A percentile compares a stretch with the other conserved stretches of the same genome.
phyloP scores from a whole-genome alignment of 1,140 invertebrate species.

The Caenorhabditis brenneri region DNA sequence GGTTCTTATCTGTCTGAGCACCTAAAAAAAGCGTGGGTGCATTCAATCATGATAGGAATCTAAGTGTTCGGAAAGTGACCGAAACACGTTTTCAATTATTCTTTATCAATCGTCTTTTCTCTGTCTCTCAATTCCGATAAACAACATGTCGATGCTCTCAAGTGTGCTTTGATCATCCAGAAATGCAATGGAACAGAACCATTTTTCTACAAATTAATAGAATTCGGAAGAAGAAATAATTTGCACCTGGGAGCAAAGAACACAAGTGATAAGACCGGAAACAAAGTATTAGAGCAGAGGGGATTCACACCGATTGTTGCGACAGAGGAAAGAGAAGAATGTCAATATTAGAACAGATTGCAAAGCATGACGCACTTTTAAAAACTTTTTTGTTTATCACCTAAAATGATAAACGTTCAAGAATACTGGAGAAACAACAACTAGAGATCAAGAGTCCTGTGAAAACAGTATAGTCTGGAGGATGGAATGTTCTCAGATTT shows the following conservation, averaged over 20 bases:
- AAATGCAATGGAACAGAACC: neutral
- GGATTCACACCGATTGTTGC: constrained; percentile 33
- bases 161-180: neutral
- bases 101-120: neutral
- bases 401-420: neutral
- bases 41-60: constrained; percentile 1
- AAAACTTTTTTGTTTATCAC: neutral
- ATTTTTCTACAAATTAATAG: neutral
- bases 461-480: too few relatives aligned
- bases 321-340: neutral
- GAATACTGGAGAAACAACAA: too few relatives aligned
- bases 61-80: constrained; percentile 6
- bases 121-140: neutral
- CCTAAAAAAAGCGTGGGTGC: neutral
- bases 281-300: neutral
- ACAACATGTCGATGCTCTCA: neutral
- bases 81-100: constrained; percentile 5
- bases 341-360: constrained; percentile 23
- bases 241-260: constrained; percentile 27
- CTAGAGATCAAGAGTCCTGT: too few relatives aligned
- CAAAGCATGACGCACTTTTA: constrained; percentile 20
- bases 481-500: too few relatives aligned
- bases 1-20: neutral
- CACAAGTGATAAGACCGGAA: constrained; percentile 16
- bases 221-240: neutral